Evolutionary conservation across 2,797 vertebrate species (phyloP), one percentile per base, ranked within the genome.

Genomic region (Morus bassanus): DNA sequence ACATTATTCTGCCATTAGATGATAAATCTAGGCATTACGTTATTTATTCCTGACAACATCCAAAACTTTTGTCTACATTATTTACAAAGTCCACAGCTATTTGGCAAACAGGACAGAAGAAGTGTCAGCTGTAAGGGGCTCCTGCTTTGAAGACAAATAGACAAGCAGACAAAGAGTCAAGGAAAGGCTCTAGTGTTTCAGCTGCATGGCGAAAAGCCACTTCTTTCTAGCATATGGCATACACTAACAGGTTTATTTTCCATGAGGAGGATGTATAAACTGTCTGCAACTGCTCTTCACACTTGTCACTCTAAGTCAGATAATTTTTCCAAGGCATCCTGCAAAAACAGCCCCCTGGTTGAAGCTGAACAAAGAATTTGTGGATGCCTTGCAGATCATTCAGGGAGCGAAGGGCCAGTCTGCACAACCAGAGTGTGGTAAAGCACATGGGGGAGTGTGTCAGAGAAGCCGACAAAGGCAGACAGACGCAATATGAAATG

Each of bases 231-330:
- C 94, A 96, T 93, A 95, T 97, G 96, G 94, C 51, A 0, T 69
- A 79, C 85, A 95, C 94, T 96, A 96, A 91, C 95, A 87, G 94
- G 96, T 97, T 97, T 95, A 91, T 96, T 91, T 91, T 95, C 91
- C 93, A 91, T 8, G 77, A 96, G 96, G 88, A 97, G 89, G 89
- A 76, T 76, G 89, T 74, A 95, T 95, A 97, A 97, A 97, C 96
- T 96, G 96, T 93, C 91, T 95, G 91, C 94, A 96, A 96, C 85
- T 90, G 93, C 95, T 95, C 95, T 94, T 95, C 96, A 94, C 95
- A 95, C 96, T 96, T 97, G 92, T 95, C 95, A 95, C 74, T 94
- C 88, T 53, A 95, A 91, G 85, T 93, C 94, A 95, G 69, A 61
- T 67, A 78, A 85, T 91, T 94, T 95, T 90, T 88, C 94, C 56